A percentile compares a stretch with the other conserved stretches of the same genome.
These are phyloP conservation scores for Calvadosia cruxmelitensis DNA, from an alignment of 30 jellyfish, hydroid and myxozoan genomes.

Conservation along the genomic window DNA sequence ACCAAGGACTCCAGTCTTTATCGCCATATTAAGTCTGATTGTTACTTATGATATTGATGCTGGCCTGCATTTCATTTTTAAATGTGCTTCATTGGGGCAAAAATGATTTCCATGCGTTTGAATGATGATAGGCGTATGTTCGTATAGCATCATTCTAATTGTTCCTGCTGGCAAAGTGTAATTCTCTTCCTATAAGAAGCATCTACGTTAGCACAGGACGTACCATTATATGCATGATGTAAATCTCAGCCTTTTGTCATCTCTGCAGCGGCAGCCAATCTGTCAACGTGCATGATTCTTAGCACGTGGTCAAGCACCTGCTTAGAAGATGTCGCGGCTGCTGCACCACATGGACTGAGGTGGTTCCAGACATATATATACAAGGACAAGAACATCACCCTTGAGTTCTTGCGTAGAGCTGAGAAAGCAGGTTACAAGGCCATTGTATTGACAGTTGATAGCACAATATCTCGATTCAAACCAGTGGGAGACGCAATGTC, in stretches of 20 bases:
- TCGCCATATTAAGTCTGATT: no score
- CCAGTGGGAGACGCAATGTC: background rate
- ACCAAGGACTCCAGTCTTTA: no score
- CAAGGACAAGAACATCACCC: slow-evolving; percentile 43
- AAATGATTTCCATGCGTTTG: no score
- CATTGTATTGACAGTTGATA: slow-evolving; percentile 78
- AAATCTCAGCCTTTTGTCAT: background rate
- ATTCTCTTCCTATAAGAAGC: no score
- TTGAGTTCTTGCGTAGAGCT: slow-evolving; percentile 59
- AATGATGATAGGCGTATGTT: no score
- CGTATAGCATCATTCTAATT: no score
- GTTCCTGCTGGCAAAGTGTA: no score
- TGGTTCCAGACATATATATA: slow-evolving; percentile 74
- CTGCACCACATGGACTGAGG: slow-evolving; percentile 39
- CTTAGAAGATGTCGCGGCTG: slow-evolving; percentile 51
- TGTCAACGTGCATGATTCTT: slow-evolving; percentile 82
- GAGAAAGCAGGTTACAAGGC: slow-evolving; percentile 77
- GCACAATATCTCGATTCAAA: background rate
- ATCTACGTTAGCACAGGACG: no score
- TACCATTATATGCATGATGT: no score
- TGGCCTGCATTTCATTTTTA: no score
- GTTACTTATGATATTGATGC: no score
- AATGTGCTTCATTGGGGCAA: no score
- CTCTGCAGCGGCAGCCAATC: slow-evolving; percentile 43
- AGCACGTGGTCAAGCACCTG: slow-evolving; percentile 56